These are phyloP conservation scores for Sebastiscus tertius DNA, from an alignment of 2,797 vertebrate genomes.

Conservation along the genomic window DNA sequence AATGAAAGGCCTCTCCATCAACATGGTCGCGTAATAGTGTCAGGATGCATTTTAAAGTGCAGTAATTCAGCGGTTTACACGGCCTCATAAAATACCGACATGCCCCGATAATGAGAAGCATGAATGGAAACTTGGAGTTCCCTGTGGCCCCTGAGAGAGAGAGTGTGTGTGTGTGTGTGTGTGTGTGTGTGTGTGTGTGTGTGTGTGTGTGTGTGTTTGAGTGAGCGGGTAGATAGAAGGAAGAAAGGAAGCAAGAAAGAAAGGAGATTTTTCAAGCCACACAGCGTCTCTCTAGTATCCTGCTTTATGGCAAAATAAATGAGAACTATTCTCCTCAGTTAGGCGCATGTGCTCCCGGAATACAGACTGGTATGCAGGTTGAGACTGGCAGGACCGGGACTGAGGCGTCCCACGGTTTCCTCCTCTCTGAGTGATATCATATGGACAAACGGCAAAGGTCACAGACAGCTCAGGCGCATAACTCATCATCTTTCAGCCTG, in stretches of 20 bases:
- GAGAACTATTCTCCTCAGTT: background rate
- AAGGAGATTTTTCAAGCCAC: conserved; percentile 27
- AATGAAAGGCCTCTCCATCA: conserved; percentile 82
- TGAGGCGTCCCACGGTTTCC: conserved; percentile 36
- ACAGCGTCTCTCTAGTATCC: conserved; percentile 25
- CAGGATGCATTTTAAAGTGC: conserved; percentile 86
- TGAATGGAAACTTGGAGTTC: conserved; percentile 83
- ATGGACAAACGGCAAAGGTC: conserved; percentile 74
- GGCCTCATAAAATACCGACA: conserved; percentile 86
- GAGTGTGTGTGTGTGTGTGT: background rate
- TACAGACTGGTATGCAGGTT: conserved; percentile 44
- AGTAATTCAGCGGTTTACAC: conserved; percentile 87
- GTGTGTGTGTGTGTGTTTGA: conserved; percentile 30
- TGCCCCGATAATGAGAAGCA: conserved; percentile 83
- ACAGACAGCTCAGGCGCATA: conserved; percentile 65
- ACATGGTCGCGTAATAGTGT: conserved; percentile 83
- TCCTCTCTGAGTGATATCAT: conserved; percentile 68
- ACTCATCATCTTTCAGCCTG: conserved; percentile 67
- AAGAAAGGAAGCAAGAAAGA: conserved; percentile 18
- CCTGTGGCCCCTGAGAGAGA: conserved; percentile 54
- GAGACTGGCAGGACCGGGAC: conserved; percentile 29
- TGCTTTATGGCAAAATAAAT: conserved; percentile 9
- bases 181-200: background rate
- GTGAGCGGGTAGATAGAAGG: conserved; percentile 46
- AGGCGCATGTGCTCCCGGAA: background rate